Base-by-base conservation (phyloP, 2,888 invertebrate genomes). In the Nomada flava region DNA sequence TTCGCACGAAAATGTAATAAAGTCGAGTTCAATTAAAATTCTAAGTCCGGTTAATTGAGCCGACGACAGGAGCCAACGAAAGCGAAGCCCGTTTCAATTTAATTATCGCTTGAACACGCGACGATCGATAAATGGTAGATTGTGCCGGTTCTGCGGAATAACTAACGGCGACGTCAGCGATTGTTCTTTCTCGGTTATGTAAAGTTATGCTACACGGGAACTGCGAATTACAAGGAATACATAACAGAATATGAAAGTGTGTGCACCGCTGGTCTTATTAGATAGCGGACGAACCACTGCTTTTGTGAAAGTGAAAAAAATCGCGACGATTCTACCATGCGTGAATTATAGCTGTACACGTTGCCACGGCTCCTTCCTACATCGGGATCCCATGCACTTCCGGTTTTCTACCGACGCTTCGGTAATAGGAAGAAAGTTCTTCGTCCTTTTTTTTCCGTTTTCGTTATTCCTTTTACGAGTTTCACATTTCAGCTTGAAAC, bases 281-380 rank as follows among this genome's bases (percentile, higher is more conserved):
- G 68, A 78, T 53, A 77, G 72, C 59, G 76, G 42, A 76, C 67
- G 82, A 78, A 62, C 83, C 68, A 68, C 53, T 23, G 74, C 72
- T 89, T 90, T 90, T 85, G 91, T 91, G 92, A 92, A 92, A 92
- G 92, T 92, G 85, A 89, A 91, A 91, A 91, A 90, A 92, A 91
- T 91, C 86, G 84, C 89, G 91, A 92, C 91, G 90, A 91, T 89
- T 91, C 91, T 83, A 82, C 91, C 89, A 89, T 92, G 91, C 92
- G 92, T 92, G 89, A 92, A 92, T 91, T 91, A 91, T 90, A 87
- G 85, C 86, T 70, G 72, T 65, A 70, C 77, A 75, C 77, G 83
- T 75, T 74, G 84, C 78, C 85, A 86, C 85, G 77, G 76, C 88
- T 88, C 76, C 83, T 91, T 91, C 88, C 88, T 89, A 83, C 81